phyloP scores from a whole-genome alignment of 1,140 invertebrate species.

The Atopsyche davidsoni region DNA sequence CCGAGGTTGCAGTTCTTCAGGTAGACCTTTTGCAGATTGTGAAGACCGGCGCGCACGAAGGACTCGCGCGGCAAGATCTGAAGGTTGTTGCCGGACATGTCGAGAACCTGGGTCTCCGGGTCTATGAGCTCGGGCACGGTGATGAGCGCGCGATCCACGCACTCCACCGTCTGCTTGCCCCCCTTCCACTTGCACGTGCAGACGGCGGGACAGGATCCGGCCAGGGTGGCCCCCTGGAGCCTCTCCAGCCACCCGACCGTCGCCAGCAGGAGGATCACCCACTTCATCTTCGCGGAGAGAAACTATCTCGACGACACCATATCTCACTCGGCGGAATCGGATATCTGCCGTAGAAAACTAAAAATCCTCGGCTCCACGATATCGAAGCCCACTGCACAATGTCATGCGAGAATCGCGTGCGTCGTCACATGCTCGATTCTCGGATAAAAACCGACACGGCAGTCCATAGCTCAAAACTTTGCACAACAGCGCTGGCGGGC shows the following conservation, averaged over 20 bases:
- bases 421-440: slow-evolving; percentile 1
- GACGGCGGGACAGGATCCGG: slow-evolving; percentile 62
- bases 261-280: slow-evolving; percentile 37
- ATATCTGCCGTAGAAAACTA: not conserved
- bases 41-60: slow-evolving; percentile 70
- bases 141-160: slow-evolving; percentile 71
- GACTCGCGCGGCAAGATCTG: slow-evolving; percentile 73
- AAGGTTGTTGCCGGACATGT: slow-evolving; percentile 80
- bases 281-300: too few species aligned
- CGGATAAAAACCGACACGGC: not conserved
- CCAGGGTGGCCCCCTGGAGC: slow-evolving; percentile 38
- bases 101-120: slow-evolving; percentile 82
- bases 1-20: slow-evolving; percentile 73
- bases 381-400: slow-evolving; percentile 12
- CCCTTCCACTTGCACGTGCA: slow-evolving; percentile 90
- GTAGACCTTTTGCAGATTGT: slow-evolving; percentile 82
- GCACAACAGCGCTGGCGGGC: not conserved
- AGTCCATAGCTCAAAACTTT: not conserved
- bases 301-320: too few species aligned
- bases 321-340: not conserved
- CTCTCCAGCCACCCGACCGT: slow-evolving; percentile 36
- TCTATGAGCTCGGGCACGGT: slow-evolving; percentile 77
- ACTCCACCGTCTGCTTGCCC: slow-evolving; percentile 86
- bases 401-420: slow-evolving; percentile 1
- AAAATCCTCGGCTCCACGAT: not conserved